These are phyloP conservation scores for Dolichomitus sp. DNA, from an alignment of 2,888 invertebrate genomes.

Conservation along the genomic window DNA sequence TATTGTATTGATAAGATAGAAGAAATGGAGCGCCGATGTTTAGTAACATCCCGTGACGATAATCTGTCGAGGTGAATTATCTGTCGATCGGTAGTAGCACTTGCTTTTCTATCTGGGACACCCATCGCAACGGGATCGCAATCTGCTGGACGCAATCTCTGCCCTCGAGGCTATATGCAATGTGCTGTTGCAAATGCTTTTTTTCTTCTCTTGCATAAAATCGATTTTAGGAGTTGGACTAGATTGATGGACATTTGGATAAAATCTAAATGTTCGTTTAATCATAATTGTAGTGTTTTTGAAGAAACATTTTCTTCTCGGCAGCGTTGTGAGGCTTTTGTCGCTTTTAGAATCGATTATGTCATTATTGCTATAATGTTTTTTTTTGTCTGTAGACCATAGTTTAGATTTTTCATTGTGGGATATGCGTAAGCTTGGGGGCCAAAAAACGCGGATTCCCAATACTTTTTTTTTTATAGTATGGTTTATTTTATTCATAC, in stretches of 20 bases:
- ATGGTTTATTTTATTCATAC: too few relatives aligned
- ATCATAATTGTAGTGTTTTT: not conserved
- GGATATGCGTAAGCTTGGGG: not conserved
- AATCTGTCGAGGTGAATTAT: constrained; percentile 13
- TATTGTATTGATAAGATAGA: constrained; percentile 60
- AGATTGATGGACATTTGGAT: not conserved
- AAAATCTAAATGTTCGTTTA: not conserved
- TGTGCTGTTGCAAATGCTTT: constrained; percentile 8
- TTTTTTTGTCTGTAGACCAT: not conserved
- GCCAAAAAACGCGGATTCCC: not conserved
- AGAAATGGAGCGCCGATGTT: constrained; percentile 27
- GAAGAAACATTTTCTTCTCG: not conserved
- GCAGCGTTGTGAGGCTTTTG: not conserved
- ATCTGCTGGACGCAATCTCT: constrained; percentile 1
- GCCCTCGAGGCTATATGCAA: not conserved
- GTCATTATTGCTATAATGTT: not conserved
- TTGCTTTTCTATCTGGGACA: constrained; percentile 30
- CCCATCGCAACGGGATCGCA: constrained; percentile 11
- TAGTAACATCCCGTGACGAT: constrained; percentile 2
- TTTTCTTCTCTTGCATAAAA: constrained; percentile 21
- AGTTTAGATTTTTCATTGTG: not conserved
- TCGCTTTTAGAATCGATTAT: not conserved
- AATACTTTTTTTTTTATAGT: too few relatives aligned
- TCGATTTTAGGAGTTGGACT: not conserved
- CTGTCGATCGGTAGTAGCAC: constrained; percentile 27